These are phyloP conservation scores for Papilio xuthus DNA, from an alignment of 1,140 invertebrate genomes.

Conservation along the genomic window DNA sequence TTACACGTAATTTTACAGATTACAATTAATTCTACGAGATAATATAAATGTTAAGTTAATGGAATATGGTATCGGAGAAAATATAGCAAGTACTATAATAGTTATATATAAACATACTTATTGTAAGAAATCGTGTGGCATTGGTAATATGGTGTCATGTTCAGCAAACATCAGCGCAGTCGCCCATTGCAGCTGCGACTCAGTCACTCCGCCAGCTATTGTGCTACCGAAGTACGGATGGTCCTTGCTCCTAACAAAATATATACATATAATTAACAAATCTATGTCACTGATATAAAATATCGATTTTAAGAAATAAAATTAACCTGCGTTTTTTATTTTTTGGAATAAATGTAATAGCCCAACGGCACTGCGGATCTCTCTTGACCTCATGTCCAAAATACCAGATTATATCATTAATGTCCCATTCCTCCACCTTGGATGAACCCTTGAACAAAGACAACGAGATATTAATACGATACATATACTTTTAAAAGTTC, in stretches of 20 bases:
- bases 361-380: slow-evolving; percentile 89
- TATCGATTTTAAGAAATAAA: neutral
- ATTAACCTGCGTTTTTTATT: slow-evolving; percentile 85
- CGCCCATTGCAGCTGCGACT: slow-evolving; percentile 88
- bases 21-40: neutral
- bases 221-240: slow-evolving; percentile 90
- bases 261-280: neutral
- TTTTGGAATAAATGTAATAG: slow-evolving; percentile 88
- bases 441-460: slow-evolving; percentile 81
- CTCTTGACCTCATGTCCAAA: slow-evolving; percentile 90
- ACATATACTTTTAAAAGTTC: neutral
- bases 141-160: slow-evolving; percentile 82
- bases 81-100: neutral
- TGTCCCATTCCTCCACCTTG: slow-evolving; percentile 87
- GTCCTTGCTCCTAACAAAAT: slow-evolving; percentile 84
- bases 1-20: neutral
- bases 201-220: slow-evolving; percentile 86
- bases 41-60: neutral
- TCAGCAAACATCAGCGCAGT: slow-evolving; percentile 88
- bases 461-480: slow-evolving; percentile 26
- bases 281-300: neutral
- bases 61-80: neutral
- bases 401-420: slow-evolving; percentile 92
- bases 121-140: slow-evolving; percentile 79
- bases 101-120: slow-evolving; percentile 42